phyloP scores from a whole-genome alignment of 1,140 invertebrate species.

The Halotydeus destructor region DNA sequence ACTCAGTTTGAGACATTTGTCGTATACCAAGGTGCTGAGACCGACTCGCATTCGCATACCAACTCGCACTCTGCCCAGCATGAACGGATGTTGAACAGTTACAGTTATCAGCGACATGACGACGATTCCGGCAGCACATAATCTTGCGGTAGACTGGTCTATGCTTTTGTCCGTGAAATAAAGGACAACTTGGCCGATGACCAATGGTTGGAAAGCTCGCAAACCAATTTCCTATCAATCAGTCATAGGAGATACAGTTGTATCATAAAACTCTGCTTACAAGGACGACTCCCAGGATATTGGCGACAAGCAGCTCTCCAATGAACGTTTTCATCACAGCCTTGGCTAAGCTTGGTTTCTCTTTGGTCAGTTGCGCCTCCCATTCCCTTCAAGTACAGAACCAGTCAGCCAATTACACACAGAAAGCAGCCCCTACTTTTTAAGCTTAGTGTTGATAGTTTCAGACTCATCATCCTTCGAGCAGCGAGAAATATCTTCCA shows the following conservation, averaged over 20 bases:
- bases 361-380: constrained; percentile 15
- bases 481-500: constrained; percentile 9
- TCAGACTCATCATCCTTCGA: constrained; percentile 6
- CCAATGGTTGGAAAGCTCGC: constrained; percentile 7
- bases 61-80: constrained; percentile 8
- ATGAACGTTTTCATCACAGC: constrained; percentile 13
- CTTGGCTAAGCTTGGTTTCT: constrained; percentile 13
- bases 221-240: constrained; percentile 5
- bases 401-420: neutral
- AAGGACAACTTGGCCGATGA: constrained; percentile 12
- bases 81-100: neutral
- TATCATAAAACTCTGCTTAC: too few species aligned
- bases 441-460: constrained; percentile 3
- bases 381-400: constrained; percentile 12
- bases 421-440: constrained; percentile 2
- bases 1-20: constrained; percentile 31
- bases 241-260: too few species aligned
- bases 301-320: constrained; percentile 9
- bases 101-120: constrained; percentile 18
- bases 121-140: constrained; percentile 36
- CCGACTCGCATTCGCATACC: constrained; percentile 32
- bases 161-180: constrained; percentile 13
- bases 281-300: constrained; percentile 7
- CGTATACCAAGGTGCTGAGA: constrained; percentile 32
- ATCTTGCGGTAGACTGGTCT: constrained; percentile 3